phyloP scores from a whole-genome alignment of 2,888 invertebrate genomes.

The Pristionchus exspectatus region DNA sequence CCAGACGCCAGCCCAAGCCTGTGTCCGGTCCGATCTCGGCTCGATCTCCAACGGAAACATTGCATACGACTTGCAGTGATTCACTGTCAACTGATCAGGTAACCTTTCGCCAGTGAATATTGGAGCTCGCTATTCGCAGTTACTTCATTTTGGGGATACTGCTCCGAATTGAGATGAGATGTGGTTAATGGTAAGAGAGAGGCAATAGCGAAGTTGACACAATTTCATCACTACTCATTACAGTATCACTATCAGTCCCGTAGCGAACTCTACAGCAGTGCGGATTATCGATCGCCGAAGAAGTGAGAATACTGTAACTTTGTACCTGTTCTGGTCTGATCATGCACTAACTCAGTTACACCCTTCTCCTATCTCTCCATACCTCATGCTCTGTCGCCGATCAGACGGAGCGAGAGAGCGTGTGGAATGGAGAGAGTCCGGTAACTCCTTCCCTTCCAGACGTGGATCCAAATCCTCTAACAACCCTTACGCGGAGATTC shows the following conservation, averaged over 20 bases:
- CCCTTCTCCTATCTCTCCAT: background rate
- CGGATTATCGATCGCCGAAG: slow-evolving; percentile 30
- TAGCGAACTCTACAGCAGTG: slow-evolving; percentile 43
- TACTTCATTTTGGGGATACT: too few relatives aligned
- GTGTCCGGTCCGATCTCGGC: background rate
- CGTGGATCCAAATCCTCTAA: background rate
- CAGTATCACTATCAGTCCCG: slow-evolving; percentile 11
- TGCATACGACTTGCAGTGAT: slow-evolving; percentile 50
- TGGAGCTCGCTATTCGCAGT: too few relatives aligned
- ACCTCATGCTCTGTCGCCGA: background rate
- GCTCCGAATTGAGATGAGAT: too few relatives aligned
- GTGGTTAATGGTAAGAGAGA: too few relatives aligned
- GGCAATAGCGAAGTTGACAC: background rate
- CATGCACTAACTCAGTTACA: background rate
- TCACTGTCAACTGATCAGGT: slow-evolving; percentile 48
- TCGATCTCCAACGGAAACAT: slow-evolving; percentile 48
- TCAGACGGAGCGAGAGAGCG: background rate
- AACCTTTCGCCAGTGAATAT: too few relatives aligned
- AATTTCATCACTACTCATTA: background rate
- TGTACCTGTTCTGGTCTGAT: background rate
- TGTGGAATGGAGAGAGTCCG: background rate
- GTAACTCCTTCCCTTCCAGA: background rate
- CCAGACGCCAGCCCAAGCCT: background rate
- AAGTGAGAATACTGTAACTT: background rate
- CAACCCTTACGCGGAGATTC: slow-evolving; percentile 54